These are phyloP conservation scores for Drosophila rubida DNA, from an alignment of 2,888 invertebrate species.

Conservation along the genomic window DNA sequence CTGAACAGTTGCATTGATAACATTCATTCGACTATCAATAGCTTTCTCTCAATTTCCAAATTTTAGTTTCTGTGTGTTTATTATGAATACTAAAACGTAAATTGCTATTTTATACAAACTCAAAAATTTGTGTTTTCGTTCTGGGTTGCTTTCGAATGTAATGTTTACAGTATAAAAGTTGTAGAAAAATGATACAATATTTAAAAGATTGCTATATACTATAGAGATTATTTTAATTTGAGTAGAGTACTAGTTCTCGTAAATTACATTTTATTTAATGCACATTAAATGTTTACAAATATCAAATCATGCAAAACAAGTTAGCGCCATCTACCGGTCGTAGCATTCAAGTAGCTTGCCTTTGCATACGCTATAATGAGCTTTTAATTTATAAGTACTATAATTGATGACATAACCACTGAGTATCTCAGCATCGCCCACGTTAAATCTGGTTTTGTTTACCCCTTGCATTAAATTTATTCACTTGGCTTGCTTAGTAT, in stretches of 20 bases:
- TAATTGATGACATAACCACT: neutral
- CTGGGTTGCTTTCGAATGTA: neutral
- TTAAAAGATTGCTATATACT: neutral
- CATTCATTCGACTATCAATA: slow-evolving; percentile 3
- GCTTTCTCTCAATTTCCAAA: neutral
- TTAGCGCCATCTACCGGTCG: slow-evolving; percentile 1
- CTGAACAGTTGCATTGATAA: slow-evolving; percentile 14
- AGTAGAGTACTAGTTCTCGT: too few relatives aligned
- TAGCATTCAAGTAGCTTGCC: neutral
- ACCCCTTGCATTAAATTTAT: too few relatives aligned
- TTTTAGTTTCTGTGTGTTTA: neutral
- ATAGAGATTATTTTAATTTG: too few relatives aligned
- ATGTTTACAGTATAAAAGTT: neutral
- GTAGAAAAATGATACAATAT: neutral
- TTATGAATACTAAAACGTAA: slow-evolving; percentile 22
- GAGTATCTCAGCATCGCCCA: neutral
- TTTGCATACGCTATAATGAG: neutral
- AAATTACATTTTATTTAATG: too few relatives aligned
- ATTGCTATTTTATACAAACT: neutral
- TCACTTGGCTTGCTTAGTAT: neutral
- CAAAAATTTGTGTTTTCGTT: too few relatives aligned
- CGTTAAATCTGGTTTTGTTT: too few relatives aligned
- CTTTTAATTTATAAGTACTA: neutral
- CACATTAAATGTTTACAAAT: too few relatives aligned
- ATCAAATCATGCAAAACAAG: neutral